Base-by-base conservation (phyloP, 2,888 invertebrate species). In the Dryobota labecula region DNA sequence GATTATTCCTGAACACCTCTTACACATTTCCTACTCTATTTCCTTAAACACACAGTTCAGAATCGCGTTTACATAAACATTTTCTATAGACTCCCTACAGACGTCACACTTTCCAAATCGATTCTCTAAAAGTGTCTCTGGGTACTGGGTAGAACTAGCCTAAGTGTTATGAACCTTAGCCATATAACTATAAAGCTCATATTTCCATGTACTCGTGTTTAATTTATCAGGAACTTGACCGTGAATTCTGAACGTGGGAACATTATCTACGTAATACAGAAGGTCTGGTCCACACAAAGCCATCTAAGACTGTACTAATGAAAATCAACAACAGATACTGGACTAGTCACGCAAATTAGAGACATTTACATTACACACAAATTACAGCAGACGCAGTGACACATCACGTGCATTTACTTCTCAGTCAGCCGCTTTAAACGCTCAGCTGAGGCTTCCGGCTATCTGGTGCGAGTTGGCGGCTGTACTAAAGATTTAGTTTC, bases 21-120 rank as follows among this genome's bases (percentile, higher is more conserved):
- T 8, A 9, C 20, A 2, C 41, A 33, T 38, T 49, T 54, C n/a
- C 36, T 24, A 60, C 33, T 27, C 24, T 66, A 66, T 45, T 27
- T 8, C 7, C 6, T 20, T 6, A 0, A 0, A 0, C 33, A 70
- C 18, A 66, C 47, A 43, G 51, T 80, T 66, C n/a, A 66, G 74
- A 74, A 60, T 78, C 58, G 13, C 54, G 13, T 60, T 36, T 15
- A 47, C 57, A 15, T 30, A 13, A 24, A 64, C 5, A 30, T 49
- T 33, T 11, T 27, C 41, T 24, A 43, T 36, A 78, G 62, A 63
- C 24, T 61, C 62, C 30, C 53, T 45, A 54, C 49, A 75, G 70
- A 80, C 70, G 66, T 73, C 57, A 65, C 74, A 57, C 24, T 53
- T 66, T 53, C 45, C 66, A 60, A 56, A 80, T 75, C 80, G 70